Evolutionary conservation across 2,113 vertebrate genomes (phyloP).

Genomic region (Chionis minor): DNA sequence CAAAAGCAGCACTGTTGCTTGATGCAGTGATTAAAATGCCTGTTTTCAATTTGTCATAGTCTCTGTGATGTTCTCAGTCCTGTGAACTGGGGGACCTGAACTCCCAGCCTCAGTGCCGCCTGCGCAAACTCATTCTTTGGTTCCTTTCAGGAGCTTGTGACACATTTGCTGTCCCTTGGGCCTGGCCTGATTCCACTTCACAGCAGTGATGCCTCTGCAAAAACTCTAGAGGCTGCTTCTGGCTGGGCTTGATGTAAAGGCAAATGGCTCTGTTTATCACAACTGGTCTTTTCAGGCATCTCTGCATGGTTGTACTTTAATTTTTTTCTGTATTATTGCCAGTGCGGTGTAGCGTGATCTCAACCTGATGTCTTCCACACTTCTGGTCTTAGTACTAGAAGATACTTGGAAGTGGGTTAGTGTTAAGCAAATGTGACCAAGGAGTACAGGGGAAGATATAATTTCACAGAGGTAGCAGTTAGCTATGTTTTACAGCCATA

Average conservation of each 20-base stretch:
- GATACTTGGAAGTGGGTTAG: neutral
- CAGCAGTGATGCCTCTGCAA: neutral
- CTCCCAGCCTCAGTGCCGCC: accelerated
- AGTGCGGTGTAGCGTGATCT: neutral
- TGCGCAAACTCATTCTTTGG: neutral
- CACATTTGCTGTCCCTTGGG: neutral
- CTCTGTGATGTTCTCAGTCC: neutral
- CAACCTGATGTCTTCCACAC: neutral
- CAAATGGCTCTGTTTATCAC: neutral
- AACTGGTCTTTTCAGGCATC: neutral
- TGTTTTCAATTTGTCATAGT: neutral
- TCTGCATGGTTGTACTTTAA: neutral
- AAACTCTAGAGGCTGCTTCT: neutral
- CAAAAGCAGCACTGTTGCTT: neutral
- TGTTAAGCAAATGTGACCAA: neutral
- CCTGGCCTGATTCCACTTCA: neutral
- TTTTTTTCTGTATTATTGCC: neutral
- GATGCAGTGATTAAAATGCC: neutral
- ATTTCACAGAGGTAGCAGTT: neutral
- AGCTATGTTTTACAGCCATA: neutral
- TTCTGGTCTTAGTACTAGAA: neutral
- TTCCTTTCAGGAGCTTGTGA: neutral
- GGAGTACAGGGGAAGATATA: neutral
- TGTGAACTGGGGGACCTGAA: neutral
- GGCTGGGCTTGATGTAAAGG: neutral